Evolutionary conservation across 1,140 invertebrate species (phyloP).

Genomic region (Pseudomyrmex pallidus): DNA sequence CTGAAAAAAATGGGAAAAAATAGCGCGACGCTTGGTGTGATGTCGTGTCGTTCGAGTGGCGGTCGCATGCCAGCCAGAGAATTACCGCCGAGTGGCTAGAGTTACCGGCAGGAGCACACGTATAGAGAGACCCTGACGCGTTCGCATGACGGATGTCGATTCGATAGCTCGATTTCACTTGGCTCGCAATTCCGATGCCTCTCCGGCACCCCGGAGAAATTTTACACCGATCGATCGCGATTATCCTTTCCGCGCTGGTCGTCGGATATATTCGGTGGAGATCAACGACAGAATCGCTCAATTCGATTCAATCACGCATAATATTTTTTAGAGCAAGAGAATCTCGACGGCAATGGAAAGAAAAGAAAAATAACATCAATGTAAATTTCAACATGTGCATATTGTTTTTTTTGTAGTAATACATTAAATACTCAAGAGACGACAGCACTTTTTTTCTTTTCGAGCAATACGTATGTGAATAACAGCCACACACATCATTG

Average conservation of each 20-base stretch:
- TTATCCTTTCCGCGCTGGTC: conserved; percentile 56
- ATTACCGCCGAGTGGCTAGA: conserved; percentile 81
- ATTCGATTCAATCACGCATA: conserved; percentile 2
- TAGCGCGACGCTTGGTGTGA: conserved; percentile 67
- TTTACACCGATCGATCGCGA: conserved; percentile 72
- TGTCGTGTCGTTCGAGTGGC: conserved; percentile 80
- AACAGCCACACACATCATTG: no score
- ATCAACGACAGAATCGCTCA: conserved; percentile 16
- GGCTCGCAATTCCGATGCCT: conserved; percentile 76
- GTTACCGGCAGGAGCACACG: conserved; percentile 75
- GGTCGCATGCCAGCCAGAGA: conserved; percentile 81
- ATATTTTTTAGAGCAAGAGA: background rate
- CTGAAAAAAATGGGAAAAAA: conserved; percentile 61
- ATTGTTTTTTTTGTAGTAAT: background rate
- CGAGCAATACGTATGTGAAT: no score
- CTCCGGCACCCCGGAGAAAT: conserved; percentile 66
- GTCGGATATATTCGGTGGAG: conserved; percentile 24
- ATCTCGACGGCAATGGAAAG: background rate
- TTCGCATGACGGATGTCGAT: conserved; percentile 83
- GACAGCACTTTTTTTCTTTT: background rate
- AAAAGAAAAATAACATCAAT: no score
- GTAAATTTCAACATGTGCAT: no score
- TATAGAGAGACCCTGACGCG: conserved; percentile 71
- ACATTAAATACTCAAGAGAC: background rate
- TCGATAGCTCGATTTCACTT: conserved; percentile 81